phyloP scores from a whole-genome alignment of 1,140 invertebrate genomes.

The Lordiphosa collinella region DNA sequence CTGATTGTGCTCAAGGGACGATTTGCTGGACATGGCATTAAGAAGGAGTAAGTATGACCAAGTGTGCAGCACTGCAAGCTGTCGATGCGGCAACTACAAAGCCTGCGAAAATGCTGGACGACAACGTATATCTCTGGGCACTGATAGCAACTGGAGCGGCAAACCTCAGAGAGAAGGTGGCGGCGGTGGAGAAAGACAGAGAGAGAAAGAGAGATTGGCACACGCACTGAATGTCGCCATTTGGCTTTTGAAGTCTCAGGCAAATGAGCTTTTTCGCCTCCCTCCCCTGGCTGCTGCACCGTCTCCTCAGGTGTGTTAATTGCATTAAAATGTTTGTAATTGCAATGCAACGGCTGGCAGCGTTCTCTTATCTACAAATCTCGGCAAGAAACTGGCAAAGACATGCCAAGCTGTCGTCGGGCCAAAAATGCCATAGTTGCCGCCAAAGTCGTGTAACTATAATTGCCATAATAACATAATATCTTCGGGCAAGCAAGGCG shows the following conservation, averaged over 20 bases:
- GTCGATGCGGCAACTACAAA: conserved; percentile 42
- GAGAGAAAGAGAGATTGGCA: conserved; percentile 41
- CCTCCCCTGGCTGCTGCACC: not conserved
- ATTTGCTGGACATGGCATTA: conserved; percentile 63
- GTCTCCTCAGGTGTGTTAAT: conserved; percentile 44
- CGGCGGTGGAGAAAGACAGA: conserved; percentile 7
- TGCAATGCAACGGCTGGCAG: conserved; percentile 48
- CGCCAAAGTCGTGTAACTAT: conserved; percentile 69
- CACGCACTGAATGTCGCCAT: conserved; percentile 65
- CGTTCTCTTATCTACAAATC: conserved; percentile 26
- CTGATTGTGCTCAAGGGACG: conserved; percentile 50
- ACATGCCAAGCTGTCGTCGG: conserved; percentile 52
- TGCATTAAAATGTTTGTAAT: conserved; percentile 78
- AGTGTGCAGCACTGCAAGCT: conserved; percentile 19
- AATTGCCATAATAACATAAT: conserved; percentile 78
- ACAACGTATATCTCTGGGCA: conserved; percentile 46
- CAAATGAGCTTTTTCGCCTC: conserved; percentile 42
- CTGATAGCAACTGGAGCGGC: conserved; percentile 58
- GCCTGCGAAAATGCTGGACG: conserved; percentile 34
- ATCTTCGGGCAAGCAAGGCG: conserved; percentile 33
- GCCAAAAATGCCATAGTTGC: conserved; percentile 69
- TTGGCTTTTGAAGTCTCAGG: conserved; percentile 68
- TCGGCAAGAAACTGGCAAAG: conserved; percentile 21
- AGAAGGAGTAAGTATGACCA: conserved; percentile 11
- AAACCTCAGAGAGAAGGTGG: conserved; percentile 40